Conservation (phyloP, 2,888 invertebrate species). For the Cactoblastis cactorum region DNA sequence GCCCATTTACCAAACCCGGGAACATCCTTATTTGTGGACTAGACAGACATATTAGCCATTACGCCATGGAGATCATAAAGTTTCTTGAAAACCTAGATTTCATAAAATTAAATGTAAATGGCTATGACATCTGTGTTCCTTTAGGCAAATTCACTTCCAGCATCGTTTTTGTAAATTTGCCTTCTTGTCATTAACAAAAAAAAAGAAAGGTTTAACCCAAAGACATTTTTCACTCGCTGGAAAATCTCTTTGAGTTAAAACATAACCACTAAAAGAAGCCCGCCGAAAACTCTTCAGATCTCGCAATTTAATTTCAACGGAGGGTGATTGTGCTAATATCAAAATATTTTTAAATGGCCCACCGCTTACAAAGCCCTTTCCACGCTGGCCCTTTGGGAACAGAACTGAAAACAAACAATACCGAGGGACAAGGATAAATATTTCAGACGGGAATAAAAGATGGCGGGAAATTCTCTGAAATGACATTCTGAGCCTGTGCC, state of each 20-base stretch:
- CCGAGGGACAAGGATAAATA: constrained; percentile 17
- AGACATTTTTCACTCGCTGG: too few relatives aligned
- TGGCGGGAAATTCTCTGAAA: not conserved
- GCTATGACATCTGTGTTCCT: too few relatives aligned
- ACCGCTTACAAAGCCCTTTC: constrained; percentile 20
- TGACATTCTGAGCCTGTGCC: constrained; percentile 6
- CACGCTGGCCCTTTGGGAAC: constrained; percentile 18
- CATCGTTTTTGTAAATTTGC: too few relatives aligned
- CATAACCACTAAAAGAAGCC: constrained; percentile 39
- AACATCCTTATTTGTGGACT: too few relatives aligned
- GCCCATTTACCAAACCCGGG: too few relatives aligned
- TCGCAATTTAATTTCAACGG: constrained; percentile 39
- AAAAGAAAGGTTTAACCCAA: too few relatives aligned
- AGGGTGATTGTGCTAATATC: constrained; percentile 27
- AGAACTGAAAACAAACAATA: constrained; percentile 27
- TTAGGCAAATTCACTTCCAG: too few relatives aligned
- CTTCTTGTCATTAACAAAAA: too few relatives aligned
- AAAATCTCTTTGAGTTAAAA: constrained; percentile 30
- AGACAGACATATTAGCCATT: too few relatives aligned
- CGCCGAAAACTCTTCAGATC: constrained; percentile 32
- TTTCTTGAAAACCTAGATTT: too few relatives aligned
- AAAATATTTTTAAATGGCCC: constrained; percentile 39
- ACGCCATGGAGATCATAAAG: too few relatives aligned
- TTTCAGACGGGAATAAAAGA: constrained; percentile 15
- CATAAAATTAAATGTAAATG: too few relatives aligned